Evolutionary conservation across 2,797 vertebrate species (phyloP), one percentile per base, ranked within the genome.

Genomic region (Cephalopachus bancanus): DNA sequence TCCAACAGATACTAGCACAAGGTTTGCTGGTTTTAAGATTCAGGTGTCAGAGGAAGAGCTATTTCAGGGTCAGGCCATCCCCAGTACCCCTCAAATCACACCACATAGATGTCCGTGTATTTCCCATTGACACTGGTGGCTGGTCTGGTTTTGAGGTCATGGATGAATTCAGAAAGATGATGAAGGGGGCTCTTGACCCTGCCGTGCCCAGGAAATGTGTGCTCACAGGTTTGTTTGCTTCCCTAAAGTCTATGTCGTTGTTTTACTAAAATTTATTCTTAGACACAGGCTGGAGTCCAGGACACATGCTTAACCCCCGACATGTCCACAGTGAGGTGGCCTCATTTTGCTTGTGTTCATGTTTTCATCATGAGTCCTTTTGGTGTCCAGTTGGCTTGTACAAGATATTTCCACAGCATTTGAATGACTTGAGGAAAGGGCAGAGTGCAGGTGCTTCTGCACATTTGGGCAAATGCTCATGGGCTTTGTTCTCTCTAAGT

Each of bases 251-350:
- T 30, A 60, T 14, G 1, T 30, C 20, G 26, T 80, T 91, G 44
- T 93, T 94, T 89, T 53, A 37, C 30, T 17, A 57, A 96, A 95
- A 33, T 71, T 69, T 84, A 11, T 51, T 91, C 75, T 91, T 96
- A 83, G 96, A 93, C 96, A 60, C 22, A 83, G 75, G 62, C 51
- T 14, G 44, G 24, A 81, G 20, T 10, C 57, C 44, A 89, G 30
- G 24, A n/a, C 10, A 22, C 81, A 74, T 93, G 57, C 76, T 93
- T 92, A 72, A 88, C 65, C 14, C 12, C 15, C 4, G 49, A 2
- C 30, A 24, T 55, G 57, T 53, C 12, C 3, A 28, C 28, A 16
- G 9, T n/a, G 33, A 64, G 69, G 59, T n/a, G 10, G 55, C 60
- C 26, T 33, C 7, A n/a, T 67, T 95, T 93, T 92, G 28, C 28